Percentiles rank a stretch among this genome's conserved stretches.
Conservation (phyloP, 1,140 invertebrate genomes). For the silkworm (Bombyx mori) region ASM3026992v2 NC_085127.1:7126001-7126500, state of each 20-base stretch:
- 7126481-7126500: no score
- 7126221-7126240: slow-evolving; percentile 78
- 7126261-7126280: slow-evolving; percentile 84
- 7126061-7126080: slow-evolving; percentile 84
- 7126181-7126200: slow-evolving; percentile 86
- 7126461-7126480: no score
- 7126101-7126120: slow-evolving; percentile 84
- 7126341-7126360: slow-evolving; percentile 81
- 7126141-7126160: slow-evolving; percentile 93
- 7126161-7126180: slow-evolving; percentile 92
- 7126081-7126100: slow-evolving; percentile 91
- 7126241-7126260: slow-evolving; percentile 87
- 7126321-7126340: slow-evolving; percentile 87
- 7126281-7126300: slow-evolving; percentile 92
- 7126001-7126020: slow-evolving; percentile 95
- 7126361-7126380: slow-evolving; percentile 87
- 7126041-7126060: slow-evolving; percentile 77
- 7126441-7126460: slow-evolving; percentile 71
- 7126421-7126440: slow-evolving; percentile 82
- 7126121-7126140: slow-evolving; percentile 94
- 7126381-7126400: slow-evolving; percentile 80
- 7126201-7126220: slow-evolving; percentile 88
- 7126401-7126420: slow-evolving; percentile 76
- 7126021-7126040: slow-evolving; percentile 93
- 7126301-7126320: slow-evolving; percentile 99